Evolutionary conservation across 2,113 vertebrate genomes (phyloP), one percentile per base, ranked within the genome.

Genomic region (Pholis gunnellus): DNA sequence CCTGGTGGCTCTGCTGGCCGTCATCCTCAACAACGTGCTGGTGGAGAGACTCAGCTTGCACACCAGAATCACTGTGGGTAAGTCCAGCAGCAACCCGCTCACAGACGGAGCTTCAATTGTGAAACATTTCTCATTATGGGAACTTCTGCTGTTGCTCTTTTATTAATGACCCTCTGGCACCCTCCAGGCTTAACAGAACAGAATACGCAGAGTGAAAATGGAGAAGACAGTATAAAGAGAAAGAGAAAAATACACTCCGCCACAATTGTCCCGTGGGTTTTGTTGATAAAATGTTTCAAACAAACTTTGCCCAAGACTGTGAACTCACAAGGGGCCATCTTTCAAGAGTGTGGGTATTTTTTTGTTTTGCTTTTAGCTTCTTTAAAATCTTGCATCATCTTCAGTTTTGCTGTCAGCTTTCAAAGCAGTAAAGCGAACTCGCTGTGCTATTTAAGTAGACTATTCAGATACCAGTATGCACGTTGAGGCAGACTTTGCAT

Each of bases 11-110:
- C 92, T 99, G 93, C 92, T 94, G 77, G 97, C 98, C 0, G 98
- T 99, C 83, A 96, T 99, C 50, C 96, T 99, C 75, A 99, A 99
- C 96, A 99, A 99, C 0, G 96, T 94, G 0, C 91, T 99, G 93
- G 97, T 99, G 91, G 98, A 99, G 95, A 94, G 97, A 73, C 94
- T 99, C 85, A 97, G 96, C 82, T 86, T 98, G 89, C 98, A 99
- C 92, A 97, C 97, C 22, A 95, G 98, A 34, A 99, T 99, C 85
- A 97, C 97, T 0, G 96, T 97, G 63, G 98, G 98, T 99, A 84
- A 87, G 95, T 93, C 0, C 27, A 31, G 79, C 68, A 68, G 48
- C 15, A 46, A 9, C 36, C 31, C 1, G 25, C 46, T 54, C 40
- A 57, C 31, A 78, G 46, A 57, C 42, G 2, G 10, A 73, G n/a